Percentiles rank a stretch among this genome's conserved stretches.
Conservation (phyloP, 2,113 vertebrate species). For the Charina bottae region DNA sequence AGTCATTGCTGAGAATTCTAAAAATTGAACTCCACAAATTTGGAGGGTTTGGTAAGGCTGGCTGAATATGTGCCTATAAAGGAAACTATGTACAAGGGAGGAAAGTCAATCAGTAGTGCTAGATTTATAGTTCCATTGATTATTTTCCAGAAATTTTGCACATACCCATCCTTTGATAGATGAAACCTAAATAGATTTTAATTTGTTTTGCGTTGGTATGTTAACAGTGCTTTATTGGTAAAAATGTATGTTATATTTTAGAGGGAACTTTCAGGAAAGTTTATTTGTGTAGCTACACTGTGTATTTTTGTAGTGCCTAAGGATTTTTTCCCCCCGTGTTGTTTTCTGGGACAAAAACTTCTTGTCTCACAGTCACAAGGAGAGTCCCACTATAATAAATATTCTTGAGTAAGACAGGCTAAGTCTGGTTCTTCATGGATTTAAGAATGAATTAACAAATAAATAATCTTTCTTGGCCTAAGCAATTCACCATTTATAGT, state of each 20-base stretch:
- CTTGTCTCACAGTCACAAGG: background rate
- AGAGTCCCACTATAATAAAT: conserved; percentile 23
- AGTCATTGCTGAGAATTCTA: background rate
- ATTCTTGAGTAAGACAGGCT: conserved; percentile 10
- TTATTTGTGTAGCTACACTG: background rate
- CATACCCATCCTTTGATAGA: background rate
- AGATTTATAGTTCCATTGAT: background rate
- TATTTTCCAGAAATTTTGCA: background rate
- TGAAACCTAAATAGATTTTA: background rate
- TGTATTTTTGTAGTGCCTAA: background rate
- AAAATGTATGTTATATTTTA: background rate
- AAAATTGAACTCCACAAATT: background rate
- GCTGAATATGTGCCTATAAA: background rate
- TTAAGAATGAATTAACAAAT: conserved; percentile 52
- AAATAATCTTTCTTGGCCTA: conserved; percentile 34
- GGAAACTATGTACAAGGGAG: background rate
- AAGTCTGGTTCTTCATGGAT: conserved; percentile 25
- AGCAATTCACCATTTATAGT: conserved; percentile 53
- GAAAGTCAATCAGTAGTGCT: background rate
- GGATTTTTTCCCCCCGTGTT: background rate
- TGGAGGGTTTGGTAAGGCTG: background rate
- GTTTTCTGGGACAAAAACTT: background rate
- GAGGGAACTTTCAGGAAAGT: background rate
- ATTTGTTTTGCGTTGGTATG: background rate
- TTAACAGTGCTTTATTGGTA: background rate